These are phyloP conservation scores for Palythoa caribaeorum DNA, from an alignment of 92 coral and sea anemone genomes.

Conservation along the genomic window DNA sequence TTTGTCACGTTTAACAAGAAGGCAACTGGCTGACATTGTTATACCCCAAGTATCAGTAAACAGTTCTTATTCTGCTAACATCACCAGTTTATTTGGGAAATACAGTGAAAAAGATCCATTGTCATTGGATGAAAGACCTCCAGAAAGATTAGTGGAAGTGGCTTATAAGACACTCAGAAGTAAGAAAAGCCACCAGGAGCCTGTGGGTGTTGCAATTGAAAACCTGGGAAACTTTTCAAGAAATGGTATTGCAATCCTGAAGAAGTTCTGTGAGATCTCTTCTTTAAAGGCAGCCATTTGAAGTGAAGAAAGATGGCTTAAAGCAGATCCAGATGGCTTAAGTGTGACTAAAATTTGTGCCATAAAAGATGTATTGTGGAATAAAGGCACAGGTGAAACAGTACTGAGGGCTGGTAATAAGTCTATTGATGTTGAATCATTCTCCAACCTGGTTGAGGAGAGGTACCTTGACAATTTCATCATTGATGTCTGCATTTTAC, in stretches of 20 bases:
- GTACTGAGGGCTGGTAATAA: not conserved
- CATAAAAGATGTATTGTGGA: not conserved
- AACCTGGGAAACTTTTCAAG: not conserved
- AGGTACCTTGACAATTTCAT: constrained; percentile 65
- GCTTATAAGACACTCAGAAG: not conserved
- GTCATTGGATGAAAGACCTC: not conserved
- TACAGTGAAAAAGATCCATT: not conserved
- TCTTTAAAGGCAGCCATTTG: not conserved
- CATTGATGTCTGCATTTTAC: constrained; percentile 48
- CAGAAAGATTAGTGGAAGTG: not conserved
- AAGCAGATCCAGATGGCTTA: not conserved
- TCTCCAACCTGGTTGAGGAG: not conserved
- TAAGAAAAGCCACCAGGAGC: not conserved
- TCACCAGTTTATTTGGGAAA: not conserved
- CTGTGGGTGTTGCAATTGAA: constrained; percentile 34
- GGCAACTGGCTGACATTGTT: not conserved
- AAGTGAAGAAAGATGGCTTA: not conserved
- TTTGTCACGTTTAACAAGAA: constrained; percentile 3
- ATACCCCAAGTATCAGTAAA: not conserved
- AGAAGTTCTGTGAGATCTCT: not conserved
- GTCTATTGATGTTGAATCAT: not conserved
- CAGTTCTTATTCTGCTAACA: no score
- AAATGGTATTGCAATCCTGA: not conserved
- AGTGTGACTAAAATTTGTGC: not conserved
- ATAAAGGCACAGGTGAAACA: not conserved